Evolutionary conservation across 1,140 invertebrate species (phyloP).

Genomic region (Wasmannia auropunctata): DNA sequence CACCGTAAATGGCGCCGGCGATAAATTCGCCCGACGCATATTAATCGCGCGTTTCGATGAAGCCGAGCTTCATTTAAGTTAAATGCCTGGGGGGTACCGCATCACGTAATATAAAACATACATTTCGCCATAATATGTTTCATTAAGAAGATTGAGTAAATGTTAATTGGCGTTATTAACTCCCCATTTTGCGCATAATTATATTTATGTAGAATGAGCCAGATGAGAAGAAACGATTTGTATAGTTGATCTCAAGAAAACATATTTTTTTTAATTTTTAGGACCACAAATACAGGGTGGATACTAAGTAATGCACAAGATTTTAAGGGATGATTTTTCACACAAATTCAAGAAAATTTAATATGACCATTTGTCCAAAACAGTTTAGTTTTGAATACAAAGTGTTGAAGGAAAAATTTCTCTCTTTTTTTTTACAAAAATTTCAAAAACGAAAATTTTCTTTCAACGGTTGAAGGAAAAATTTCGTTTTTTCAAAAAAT

Average conservation of each 20-base stretch:
- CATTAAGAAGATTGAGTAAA: constrained; percentile 3
- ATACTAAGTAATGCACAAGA: no score
- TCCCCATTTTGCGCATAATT: background rate
- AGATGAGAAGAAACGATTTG: no score
- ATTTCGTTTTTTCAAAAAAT: no score
- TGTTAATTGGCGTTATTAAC: constrained; percentile 11
- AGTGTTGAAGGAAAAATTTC: no score
- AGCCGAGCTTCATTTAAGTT: constrained; percentile 18
- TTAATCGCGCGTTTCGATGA: constrained; percentile 30
- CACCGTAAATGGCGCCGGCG: constrained; percentile 23
- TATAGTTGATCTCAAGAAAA: background rate
- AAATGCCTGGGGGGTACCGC: background rate
- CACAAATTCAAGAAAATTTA: no score
- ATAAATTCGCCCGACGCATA: constrained; percentile 50
- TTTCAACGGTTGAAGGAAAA: no score
- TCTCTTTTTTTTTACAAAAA: no score
- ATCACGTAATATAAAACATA: background rate
- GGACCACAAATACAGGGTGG: no score
- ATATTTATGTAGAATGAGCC: background rate
- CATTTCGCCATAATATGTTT: background rate
- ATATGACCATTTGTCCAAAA: no score
- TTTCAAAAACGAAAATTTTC: no score
- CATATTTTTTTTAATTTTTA: background rate
- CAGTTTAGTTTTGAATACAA: no score
- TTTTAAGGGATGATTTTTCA: no score